Percentiles rank a stretch among this genome's conserved stretches.
Evolutionary conservation across 1,140 invertebrate species (phyloP).

Genomic region (Drusus annulatus): DNA sequence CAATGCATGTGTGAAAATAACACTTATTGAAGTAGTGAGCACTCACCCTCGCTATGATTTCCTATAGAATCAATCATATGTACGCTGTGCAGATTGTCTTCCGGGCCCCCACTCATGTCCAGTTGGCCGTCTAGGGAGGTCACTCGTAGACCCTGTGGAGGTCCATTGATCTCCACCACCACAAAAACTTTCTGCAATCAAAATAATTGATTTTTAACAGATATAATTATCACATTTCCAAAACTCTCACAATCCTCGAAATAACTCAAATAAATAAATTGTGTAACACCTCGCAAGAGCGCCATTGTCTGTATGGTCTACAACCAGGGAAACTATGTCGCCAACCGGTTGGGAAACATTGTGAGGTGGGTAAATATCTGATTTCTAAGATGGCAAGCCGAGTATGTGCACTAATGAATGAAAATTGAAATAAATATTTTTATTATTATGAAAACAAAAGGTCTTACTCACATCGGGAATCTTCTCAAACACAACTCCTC

Average conservation of each 20-base stretch:
- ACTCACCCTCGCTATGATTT: not conserved
- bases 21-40: not conserved
- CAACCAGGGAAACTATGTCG: too few species aligned
- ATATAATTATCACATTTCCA: too few species aligned
- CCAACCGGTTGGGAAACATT: too few species aligned
- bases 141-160: conserved; percentile 64
- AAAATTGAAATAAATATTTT: too few species aligned
- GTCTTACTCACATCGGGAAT: conserved; percentile 77
- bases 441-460: not conserved
- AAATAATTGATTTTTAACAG: too few species aligned
- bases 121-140: conserved; percentile 58
- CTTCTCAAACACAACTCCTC: conserved; percentile 85
- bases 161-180: conserved; percentile 78
- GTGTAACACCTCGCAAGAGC: not conserved
- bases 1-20: too few species aligned
- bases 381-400: too few species aligned
- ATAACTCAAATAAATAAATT: not conserved
- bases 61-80: conserved; percentile 51
- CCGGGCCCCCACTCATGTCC: conserved; percentile 37
- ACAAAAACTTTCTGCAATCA: conserved; percentile 78
- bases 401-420: too few species aligned
- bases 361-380: too few species aligned
- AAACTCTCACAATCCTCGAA: too few species aligned
- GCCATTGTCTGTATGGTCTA: too few species aligned
- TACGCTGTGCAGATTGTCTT: conserved; percentile 51